These are phyloP conservation scores for Patella pellucida DNA, from an alignment of 2,888 invertebrate species.

Conservation along the genomic window DNA sequence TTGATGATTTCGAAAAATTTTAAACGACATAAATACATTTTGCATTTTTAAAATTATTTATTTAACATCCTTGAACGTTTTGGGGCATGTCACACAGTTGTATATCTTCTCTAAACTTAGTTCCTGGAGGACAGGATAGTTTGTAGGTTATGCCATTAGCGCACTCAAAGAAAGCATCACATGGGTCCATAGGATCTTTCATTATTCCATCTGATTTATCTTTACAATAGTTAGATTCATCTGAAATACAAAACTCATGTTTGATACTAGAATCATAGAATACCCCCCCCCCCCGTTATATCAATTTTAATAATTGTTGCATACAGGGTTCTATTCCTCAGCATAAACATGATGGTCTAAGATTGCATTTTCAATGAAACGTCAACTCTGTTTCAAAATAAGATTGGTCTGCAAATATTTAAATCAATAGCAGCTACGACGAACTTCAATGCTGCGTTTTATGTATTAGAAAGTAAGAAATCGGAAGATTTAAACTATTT, in stretches of 20 bases:
- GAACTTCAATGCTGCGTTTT: too few relatives aligned
- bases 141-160: slow-evolving; percentile 39
- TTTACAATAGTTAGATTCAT: slow-evolving; percentile 34
- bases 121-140: slow-evolving; percentile 41
- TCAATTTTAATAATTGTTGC: too few relatives aligned
- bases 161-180: slow-evolving; percentile 47
- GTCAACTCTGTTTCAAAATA: too few relatives aligned
- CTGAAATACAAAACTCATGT: not conserved
- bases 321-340: too few relatives aligned
- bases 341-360: too few relatives aligned
- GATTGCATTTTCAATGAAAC: too few relatives aligned
- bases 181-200: slow-evolving; percentile 39
- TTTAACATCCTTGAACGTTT: slow-evolving; percentile 33
- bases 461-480: too few relatives aligned
- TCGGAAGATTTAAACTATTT: too few relatives aligned
- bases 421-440: too few relatives aligned
- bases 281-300: too few relatives aligned
- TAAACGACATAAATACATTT: not conserved
- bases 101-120: slow-evolving; percentile 41
- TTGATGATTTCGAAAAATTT: not conserved
- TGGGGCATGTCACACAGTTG: slow-evolving; percentile 51
- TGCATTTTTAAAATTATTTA: not conserved
- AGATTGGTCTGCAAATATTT: too few relatives aligned
- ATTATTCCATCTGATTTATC: slow-evolving; percentile 44
- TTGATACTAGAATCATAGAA: too few relatives aligned